Conservation (phyloP, 2,113 vertebrate genomes). For the Petroica traversi region DNA sequence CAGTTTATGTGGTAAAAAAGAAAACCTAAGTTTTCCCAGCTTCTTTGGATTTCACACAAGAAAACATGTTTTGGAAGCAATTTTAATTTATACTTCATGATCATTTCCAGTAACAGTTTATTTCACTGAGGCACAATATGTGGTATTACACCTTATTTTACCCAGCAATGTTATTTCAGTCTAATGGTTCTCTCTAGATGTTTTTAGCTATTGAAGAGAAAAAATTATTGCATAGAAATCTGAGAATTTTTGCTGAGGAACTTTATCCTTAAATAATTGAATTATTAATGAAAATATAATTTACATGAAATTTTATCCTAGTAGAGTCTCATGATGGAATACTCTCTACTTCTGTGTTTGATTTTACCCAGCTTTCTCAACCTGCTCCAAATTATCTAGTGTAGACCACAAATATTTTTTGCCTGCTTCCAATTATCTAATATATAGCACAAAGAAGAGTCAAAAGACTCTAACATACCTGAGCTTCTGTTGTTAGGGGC, state of each 20-base stretch:
- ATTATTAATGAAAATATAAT: not conserved
- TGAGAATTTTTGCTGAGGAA: not conserved
- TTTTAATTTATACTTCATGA: not conserved
- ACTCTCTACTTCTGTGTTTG: not conserved
- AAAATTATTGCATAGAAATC: not conserved
- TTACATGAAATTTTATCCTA: not conserved
- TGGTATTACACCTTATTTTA: not conserved
- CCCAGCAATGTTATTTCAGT: not conserved
- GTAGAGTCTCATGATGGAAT: not conserved
- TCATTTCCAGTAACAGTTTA: not conserved
- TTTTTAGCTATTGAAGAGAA: not conserved
- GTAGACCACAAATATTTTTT: not conserved
- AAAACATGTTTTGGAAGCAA: not conserved
- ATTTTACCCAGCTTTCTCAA: not conserved
- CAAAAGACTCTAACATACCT: not conserved
- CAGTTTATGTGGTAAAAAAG: not conserved
- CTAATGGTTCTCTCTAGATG: not conserved
- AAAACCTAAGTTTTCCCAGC: fast-evolving
- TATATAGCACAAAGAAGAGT: not conserved
- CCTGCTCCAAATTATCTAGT: not conserved
- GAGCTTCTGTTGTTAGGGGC: not conserved
- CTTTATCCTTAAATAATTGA: not conserved
- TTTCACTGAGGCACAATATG: not conserved
- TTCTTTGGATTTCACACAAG: not conserved
- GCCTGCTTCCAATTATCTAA: not conserved